Evolutionary conservation across 1,140 invertebrate genomes (phyloP), one percentile per base, ranked within the genome.

Genomic region (Achroia grisella): DNA sequence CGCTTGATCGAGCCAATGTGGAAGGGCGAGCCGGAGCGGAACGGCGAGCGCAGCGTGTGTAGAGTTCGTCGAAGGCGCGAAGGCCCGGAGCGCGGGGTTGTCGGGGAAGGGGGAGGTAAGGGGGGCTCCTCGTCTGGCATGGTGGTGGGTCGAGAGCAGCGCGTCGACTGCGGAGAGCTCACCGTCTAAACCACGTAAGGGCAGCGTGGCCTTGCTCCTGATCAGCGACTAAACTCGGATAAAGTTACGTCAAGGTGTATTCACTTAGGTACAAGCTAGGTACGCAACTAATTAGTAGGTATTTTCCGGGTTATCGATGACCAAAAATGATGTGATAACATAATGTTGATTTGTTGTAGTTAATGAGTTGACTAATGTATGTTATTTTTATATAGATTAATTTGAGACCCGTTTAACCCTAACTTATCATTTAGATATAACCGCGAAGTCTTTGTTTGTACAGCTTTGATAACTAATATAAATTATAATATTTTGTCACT

Each of bases 21-120:
- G 77, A 80, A 78, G 75, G 80, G 73, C 72, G 77, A 73, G 53
- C 69, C 72, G 65, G 68, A 64, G 55, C 76, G 72, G 76, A 84
- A 84, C 62, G 80, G 74, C 52, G 77, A 72, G 54, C 78, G 74
- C 14, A 84, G 72, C 66, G 77, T 62, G 52, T 71, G 70, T 46
- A 84, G 64, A 48, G 77, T 76, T 50, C 77, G 73, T 39, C 71
- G 74, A 49, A 80, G 71, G 51, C 74, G 75, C 54, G 76, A 80
- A 44, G 62, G 37, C 8, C 30, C 45, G 14, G 55, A 52, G 30
- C 55, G 55, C 49, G 52, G 53, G 48, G 55, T 11, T 11, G 41
- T 12, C 11, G 46, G 54, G 44, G 62, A 46, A 23, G 53, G 52
- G 32, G 57, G 56, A 44, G 55, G 55, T 46, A 51, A 50, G 40